Conservation (phyloP, 2,113 vertebrate species). For the Sisor rabdophorus region DNA sequence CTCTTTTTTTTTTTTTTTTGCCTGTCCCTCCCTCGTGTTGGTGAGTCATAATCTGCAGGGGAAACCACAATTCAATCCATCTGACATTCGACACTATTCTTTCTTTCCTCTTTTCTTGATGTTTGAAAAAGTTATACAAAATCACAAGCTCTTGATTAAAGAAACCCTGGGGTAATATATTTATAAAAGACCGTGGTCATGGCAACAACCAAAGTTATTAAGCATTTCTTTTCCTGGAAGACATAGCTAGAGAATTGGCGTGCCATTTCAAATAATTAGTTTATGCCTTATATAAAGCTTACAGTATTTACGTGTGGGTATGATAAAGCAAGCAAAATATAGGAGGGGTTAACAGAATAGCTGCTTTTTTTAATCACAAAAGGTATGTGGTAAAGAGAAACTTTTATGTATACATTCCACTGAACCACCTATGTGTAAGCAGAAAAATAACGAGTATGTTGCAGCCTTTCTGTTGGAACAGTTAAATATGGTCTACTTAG, state of each 20-base stretch:
- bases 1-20: conserved; percentile 44
- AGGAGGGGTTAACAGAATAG: not conserved
- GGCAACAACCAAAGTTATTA: conserved; percentile 52
- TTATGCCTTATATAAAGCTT: not conserved
- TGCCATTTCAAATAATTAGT: not conserved
- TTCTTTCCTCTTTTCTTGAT: conserved; percentile 60
- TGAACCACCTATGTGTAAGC: not conserved
- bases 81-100: conserved; percentile 63
- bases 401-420: conserved; percentile 7
- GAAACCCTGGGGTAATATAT: conserved; percentile 63
- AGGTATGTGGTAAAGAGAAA: conserved; percentile 20
- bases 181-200: conserved; percentile 59
- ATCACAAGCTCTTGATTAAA: conserved; percentile 58
- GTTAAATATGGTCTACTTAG: conserved; percentile 15
- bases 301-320: not conserved
- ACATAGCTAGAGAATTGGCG: not conserved
- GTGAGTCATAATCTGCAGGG: conserved; percentile 73
- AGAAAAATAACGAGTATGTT: conserved; percentile 16
- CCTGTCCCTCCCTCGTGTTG: conserved; percentile 67
- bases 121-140: conserved; percentile 54
- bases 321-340: not conserved
- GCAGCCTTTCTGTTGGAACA: conserved; percentile 5
- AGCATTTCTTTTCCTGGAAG: not conserved
- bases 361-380: not conserved
- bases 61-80: conserved; percentile 74